Conservation (phyloP, 2,113 vertebrate species). For the Rhinogobius similis region DNA sequence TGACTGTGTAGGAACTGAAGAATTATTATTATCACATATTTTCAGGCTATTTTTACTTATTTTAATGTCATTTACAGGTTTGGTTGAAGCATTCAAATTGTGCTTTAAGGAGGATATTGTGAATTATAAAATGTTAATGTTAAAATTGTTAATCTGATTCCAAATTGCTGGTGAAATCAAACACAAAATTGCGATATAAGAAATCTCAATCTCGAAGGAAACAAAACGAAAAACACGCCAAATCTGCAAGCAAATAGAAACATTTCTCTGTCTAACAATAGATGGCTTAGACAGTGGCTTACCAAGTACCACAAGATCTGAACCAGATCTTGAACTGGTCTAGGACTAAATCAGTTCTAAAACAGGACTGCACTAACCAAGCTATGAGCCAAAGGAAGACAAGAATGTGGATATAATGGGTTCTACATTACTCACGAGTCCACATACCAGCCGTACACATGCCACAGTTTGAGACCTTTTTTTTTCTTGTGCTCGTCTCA, state of each 20-base stretch:
- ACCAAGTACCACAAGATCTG: background rate
- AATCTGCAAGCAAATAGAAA: too few species aligned
- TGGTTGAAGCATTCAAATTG: background rate
- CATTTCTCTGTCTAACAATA: too few species aligned
- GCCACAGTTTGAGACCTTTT: background rate
- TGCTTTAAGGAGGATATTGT: too few species aligned
- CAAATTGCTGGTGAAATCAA: too few species aligned
- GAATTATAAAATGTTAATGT: background rate
- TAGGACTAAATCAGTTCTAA: background rate
- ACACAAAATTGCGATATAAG: too few species aligned
- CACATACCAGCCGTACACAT: too few species aligned
- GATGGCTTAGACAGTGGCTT: too few species aligned
- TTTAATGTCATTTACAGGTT: slow-evolving; percentile 9
- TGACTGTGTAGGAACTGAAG: slow-evolving; percentile 7
- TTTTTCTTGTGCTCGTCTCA: background rate
- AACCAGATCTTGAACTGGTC: background rate
- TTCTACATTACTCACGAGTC: background rate
- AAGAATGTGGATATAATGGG: background rate
- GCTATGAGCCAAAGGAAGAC: too few species aligned
- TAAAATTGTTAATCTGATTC: too few species aligned
- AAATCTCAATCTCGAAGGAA: too few species aligned
- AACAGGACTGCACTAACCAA: background rate
- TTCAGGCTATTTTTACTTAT: slow-evolving; percentile 15
- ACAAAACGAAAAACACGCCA: too few species aligned
- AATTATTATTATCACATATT: slow-evolving; percentile 13